Percentiles rank a stretch among this genome's conserved stretches.
phyloP scores from a whole-genome alignment of 2,888 invertebrate species.

The Sphaerophoria rueppellii region DNA sequence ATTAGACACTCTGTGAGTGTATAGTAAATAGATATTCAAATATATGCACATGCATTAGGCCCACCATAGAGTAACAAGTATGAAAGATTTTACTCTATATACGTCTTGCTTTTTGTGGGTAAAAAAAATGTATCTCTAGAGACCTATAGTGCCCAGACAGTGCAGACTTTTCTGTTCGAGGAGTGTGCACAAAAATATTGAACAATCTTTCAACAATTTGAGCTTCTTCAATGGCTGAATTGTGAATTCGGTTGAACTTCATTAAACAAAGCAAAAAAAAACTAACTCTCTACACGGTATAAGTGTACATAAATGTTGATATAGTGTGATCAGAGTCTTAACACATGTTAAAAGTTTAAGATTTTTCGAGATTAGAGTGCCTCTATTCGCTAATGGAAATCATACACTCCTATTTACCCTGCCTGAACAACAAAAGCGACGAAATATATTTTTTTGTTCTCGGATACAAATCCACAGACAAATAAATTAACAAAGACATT shows the following conservation, averaged over 20 bases:
- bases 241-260: constrained; percentile 40
- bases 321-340: constrained; percentile 47
- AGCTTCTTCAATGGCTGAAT: constrained; percentile 38
- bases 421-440: constrained; percentile 3
- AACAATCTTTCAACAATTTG: constrained; percentile 13
- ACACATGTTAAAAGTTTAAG: constrained; percentile 32
- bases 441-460: constrained; percentile 38
- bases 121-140: constrained; percentile 42
- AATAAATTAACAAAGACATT: constrained; percentile 40
- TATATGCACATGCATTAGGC: constrained; percentile 73
- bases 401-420: constrained; percentile 24
- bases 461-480: constrained; percentile 43
- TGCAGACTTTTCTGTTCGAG: constrained; percentile 39
- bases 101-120: constrained; percentile 45
- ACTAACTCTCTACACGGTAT: constrained; percentile 44
- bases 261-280: constrained; percentile 32
- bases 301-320: not conserved
- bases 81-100: not conserved
- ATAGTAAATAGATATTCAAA: constrained; percentile 69
- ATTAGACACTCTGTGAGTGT: constrained; percentile 30
- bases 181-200: constrained; percentile 64
- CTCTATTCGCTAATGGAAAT: constrained; percentile 21
- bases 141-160: constrained; percentile 17
- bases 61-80: constrained; percentile 27
- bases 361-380: constrained; percentile 60